Conservation (phyloP, 1,140 invertebrate genomes). For the Bilobella aurantiaca region DNA sequence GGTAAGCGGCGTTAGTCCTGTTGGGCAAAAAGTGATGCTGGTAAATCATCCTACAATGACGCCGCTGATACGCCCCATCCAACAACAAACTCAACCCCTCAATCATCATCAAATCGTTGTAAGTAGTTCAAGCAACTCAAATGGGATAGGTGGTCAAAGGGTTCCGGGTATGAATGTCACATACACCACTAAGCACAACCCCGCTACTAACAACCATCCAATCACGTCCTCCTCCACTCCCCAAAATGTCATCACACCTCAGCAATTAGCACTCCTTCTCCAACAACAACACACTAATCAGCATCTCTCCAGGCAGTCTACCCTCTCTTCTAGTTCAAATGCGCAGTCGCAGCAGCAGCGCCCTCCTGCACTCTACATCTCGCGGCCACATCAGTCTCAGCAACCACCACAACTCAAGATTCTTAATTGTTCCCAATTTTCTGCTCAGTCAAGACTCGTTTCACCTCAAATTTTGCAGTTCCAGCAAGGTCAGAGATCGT, state of each 20-base stretch:
- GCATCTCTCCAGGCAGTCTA: neutral
- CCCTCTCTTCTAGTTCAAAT: neutral
- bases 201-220: slow-evolving; percentile 1
- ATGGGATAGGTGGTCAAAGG: slow-evolving; percentile 10
- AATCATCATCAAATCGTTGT: slow-evolving; percentile 11
- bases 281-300: slow-evolving; percentile 35
- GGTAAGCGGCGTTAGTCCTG: slow-evolving; percentile 15
- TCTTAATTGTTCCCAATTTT: neutral
- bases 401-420: neutral
- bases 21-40: slow-evolving; percentile 32
- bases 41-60: slow-evolving; percentile 11
- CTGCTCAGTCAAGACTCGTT: neutral
- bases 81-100: slow-evolving; percentile 14
- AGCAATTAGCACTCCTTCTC: slow-evolving; percentile 39
- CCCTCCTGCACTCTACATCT: neutral
- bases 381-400: neutral
- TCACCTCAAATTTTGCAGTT: slow-evolving; percentile 13
- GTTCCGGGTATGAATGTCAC: slow-evolving; percentile 5
- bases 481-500: slow-evolving; percentile 2
- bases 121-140: slow-evolving; percentile 3
- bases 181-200: slow-evolving; percentile 7
- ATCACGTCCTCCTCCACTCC: slow-evolving; percentile 40
- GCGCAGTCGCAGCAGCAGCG: neutral
- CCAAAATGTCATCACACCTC: slow-evolving; percentile 42
- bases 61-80: slow-evolving; percentile 3